Evolutionary conservation across 2,113 vertebrate species (phyloP).

Genomic region (Hypocryptadius cinnamomeus): DNA sequence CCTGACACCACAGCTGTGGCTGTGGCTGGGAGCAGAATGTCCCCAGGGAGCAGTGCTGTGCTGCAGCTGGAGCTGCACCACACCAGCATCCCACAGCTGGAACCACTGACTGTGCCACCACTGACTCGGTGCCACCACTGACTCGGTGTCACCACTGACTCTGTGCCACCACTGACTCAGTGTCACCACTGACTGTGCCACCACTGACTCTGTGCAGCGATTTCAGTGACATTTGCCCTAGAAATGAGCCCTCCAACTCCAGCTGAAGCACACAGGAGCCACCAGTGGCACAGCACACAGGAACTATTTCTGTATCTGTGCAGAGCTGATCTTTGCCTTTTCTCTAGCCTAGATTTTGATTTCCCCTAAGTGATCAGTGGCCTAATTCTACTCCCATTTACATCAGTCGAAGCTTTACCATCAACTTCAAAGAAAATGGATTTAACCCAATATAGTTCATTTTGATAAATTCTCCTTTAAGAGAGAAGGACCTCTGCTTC

Average conservation of each 20-base stretch:
- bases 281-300: neutral
- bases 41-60: neutral
- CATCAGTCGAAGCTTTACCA: constrained; percentile 15
- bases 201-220: neutral
- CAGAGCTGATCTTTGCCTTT: constrained; percentile 42
- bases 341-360: constrained; percentile 52
- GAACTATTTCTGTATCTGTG: constrained; percentile 25
- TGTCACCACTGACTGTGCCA: no score
- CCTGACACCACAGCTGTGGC: neutral
- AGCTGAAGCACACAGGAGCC: neutral
- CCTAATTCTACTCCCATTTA: constrained; percentile 28
- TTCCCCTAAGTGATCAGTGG: constrained; percentile 35
- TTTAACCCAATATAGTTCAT: constrained; percentile 6
- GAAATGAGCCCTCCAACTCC: neutral
- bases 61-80: neutral
- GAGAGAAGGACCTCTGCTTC: neutral
- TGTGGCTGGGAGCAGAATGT: neutral
- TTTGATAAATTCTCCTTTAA: neutral
- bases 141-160: neutral
- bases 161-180: no score
- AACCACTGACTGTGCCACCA: neutral
- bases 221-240: neutral
- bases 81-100: neutral
- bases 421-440: constrained; percentile 20
- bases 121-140: neutral